phyloP scores from a whole-genome alignment of 2,113 vertebrate species.

The Nerophis lumbriciformis region DNA sequence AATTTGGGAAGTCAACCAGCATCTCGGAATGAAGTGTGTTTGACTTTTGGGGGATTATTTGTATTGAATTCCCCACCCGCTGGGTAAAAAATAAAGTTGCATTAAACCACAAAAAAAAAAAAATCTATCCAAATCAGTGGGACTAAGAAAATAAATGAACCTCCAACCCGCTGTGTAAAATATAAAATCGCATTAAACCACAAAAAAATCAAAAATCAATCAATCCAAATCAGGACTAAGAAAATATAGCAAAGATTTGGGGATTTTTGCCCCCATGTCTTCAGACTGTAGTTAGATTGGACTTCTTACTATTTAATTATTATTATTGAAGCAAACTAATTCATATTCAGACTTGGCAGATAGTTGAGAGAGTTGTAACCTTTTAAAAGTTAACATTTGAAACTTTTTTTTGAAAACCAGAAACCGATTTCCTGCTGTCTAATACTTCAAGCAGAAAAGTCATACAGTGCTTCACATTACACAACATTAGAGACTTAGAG shows the following conservation, averaged over 20 bases:
- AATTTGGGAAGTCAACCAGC: no score
- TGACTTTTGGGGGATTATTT: background rate
- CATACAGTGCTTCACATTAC: background rate
- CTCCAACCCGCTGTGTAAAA: background rate
- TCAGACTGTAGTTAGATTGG: background rate
- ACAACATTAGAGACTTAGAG: constrained; percentile 11
- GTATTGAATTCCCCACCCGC: background rate
- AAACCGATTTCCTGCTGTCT: background rate
- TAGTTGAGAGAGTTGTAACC: background rate
- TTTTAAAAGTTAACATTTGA: background rate
- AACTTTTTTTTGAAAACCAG: background rate
- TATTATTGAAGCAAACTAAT: background rate
- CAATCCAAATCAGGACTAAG: constrained; percentile 28
- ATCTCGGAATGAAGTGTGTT: no score
- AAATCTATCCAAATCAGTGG: no score
- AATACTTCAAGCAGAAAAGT: constrained; percentile 2
- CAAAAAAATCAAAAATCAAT: background rate
- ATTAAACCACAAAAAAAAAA: no score
- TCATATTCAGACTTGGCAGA: background rate
- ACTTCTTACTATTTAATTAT: background rate
- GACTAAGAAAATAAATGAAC: no score
- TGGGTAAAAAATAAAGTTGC: no score
- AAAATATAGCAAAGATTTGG: constrained; percentile 19
- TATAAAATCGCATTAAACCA: constrained; percentile 1
- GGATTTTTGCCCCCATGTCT: background rate